phyloP scores from a whole-genome alignment of 2,113 vertebrate species.

The Falcunculus frontatus region DNA sequence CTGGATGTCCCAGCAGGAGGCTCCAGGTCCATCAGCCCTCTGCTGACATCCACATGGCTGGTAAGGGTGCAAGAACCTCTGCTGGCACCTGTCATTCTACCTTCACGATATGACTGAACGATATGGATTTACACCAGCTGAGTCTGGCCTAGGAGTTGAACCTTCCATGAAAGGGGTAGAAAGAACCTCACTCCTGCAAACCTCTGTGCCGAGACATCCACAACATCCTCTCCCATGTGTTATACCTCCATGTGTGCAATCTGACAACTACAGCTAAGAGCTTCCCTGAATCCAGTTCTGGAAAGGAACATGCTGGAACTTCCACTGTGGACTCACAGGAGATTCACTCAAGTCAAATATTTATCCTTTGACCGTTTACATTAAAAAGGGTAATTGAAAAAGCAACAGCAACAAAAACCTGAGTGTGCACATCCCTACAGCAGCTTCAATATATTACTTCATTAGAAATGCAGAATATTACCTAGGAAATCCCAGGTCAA shows the following conservation, averaged over 20 bases:
- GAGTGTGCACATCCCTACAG: not conserved
- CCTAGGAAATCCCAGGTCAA: not conserved
- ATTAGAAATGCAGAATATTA: not conserved
- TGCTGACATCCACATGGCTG: not conserved
- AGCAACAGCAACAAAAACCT: not conserved
- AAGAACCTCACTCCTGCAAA: not conserved
- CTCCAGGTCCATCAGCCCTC: not conserved
- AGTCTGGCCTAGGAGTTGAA: not conserved
- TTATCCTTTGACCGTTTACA: not conserved
- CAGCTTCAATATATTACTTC: not conserved
- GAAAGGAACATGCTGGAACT: not conserved
- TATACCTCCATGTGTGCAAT: not conserved
- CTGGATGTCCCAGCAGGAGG: fast-evolving
- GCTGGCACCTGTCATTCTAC: not conserved
- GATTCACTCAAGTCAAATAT: not conserved
- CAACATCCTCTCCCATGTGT: fast-evolving
- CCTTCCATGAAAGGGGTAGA: not conserved
- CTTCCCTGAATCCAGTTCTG: not conserved
- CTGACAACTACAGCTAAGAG: not conserved
- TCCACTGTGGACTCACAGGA: not conserved
- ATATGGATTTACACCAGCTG: not conserved
- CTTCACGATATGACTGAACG: not conserved
- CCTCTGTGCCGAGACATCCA: fast-evolving
- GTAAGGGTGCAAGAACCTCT: not conserved
- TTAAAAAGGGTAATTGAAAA: not conserved